Percentiles rank a stretch among this genome's conserved stretches.
These are phyloP conservation scores for Scaptomyza montana DNA, from an alignment of 1,140 invertebrate genomes.

Conservation along the genomic window DNA sequence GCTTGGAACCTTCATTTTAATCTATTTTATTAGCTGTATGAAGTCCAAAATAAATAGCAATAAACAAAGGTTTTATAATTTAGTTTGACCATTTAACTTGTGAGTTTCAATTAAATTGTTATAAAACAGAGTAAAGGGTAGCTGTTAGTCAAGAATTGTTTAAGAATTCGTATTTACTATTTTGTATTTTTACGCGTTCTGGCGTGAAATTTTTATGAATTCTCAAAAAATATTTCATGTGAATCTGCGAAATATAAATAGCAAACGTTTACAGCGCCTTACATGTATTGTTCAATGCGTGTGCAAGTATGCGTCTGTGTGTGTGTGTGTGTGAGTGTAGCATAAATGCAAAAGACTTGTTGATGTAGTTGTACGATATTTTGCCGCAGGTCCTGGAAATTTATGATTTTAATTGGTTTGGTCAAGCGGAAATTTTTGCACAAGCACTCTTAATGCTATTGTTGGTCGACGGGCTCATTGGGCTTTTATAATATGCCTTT, in stretches of 20 bases:
- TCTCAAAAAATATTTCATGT: conserved; percentile 26
- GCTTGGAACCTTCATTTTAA: too few relatives aligned
- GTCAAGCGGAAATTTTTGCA: conserved; percentile 71
- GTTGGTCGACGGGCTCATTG: conserved; percentile 31
- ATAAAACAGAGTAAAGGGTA: neutral
- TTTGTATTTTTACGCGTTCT: conserved; percentile 40
- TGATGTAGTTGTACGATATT: conserved; percentile 70
- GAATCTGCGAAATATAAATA: conserved; percentile 56
- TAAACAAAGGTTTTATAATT: too few relatives aligned
- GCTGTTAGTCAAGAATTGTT: neutral
- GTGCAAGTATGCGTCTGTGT: conserved; percentile 7
- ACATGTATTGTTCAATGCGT: conserved; percentile 17
- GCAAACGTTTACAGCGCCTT: conserved; percentile 35
- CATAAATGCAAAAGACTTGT: conserved; percentile 39
- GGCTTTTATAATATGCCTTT: conserved; percentile 54
- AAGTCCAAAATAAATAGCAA: too few relatives aligned
- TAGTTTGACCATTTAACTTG: too few relatives aligned
- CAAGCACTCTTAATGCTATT: conserved; percentile 34
- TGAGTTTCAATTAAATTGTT: too few relatives aligned
- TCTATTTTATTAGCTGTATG: too few relatives aligned
- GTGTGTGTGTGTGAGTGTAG: neutral
- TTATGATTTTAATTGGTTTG: conserved; percentile 82
- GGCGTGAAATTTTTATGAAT: conserved; percentile 55
- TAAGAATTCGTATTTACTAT: conserved; percentile 2
- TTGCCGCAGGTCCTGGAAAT: conserved; percentile 64